Evolutionary conservation across 2,797 vertebrate genomes (phyloP).

Genomic region (Phrynocephalus forsythii): DNA sequence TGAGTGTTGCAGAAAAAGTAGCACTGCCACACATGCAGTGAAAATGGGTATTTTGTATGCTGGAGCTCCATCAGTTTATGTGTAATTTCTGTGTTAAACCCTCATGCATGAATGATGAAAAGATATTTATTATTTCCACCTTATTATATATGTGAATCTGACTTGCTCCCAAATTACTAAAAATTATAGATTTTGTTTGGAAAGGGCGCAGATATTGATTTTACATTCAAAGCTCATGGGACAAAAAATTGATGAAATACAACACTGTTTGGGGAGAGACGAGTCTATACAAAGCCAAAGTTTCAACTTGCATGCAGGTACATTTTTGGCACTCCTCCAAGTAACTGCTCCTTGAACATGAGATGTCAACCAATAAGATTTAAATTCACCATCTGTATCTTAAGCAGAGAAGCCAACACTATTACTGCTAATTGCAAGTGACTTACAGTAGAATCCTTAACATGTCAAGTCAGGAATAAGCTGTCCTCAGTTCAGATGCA

Average conservation of each 20-base stretch:
- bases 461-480: not conserved
- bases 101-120: slow-evolving; percentile 14
- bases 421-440: not conserved
- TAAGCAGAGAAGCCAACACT: not conserved
- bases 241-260: not conserved
- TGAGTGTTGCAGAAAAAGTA: not conserved
- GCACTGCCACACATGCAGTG: not conserved
- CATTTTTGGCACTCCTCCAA: not conserved
- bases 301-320: not conserved
- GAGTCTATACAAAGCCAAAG: not conserved
- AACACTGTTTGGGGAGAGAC: not conserved
- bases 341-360: not conserved
- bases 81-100: slow-evolving; percentile 19
- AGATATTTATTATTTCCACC: not conserved
- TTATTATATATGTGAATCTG: slow-evolving; percentile 1
- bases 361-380: not conserved
- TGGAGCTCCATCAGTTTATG: not conserved
- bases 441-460: not conserved
- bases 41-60: slow-evolving; percentile 3
- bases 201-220: not conserved
- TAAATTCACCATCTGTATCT: no score
- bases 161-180: not conserved
- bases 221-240: not conserved
- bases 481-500: no score
- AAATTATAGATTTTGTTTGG: slow-evolving; percentile 15